Evolutionary conservation across 2,797 vertebrate species (phyloP), one percentile per base, ranked within the genome.

Genomic region (Pterois miles): DNA sequence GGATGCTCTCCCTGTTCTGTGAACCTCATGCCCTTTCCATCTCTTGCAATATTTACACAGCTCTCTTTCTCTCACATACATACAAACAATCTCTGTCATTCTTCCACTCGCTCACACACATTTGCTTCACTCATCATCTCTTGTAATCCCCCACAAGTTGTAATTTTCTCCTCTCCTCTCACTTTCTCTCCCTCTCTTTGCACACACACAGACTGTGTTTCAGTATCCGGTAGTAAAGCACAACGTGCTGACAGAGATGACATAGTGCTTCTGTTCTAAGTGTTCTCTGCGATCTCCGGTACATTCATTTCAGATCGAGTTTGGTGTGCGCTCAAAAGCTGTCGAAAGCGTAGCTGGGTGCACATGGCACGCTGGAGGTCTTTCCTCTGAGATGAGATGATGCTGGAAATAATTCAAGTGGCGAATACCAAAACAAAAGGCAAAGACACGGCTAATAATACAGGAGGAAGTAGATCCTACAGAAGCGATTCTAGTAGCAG

Each of bases 161-260:
- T 6, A 14, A 12, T 36, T 16, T 31, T 82, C 71, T 57, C 29
- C n/a, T 59, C 16, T 33, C 2, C 22, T 75, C 62, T 71, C 46
- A 8, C 29, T 13, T 10, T 59, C 16, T 36, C n/a, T 54, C 25
- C 6, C 14, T 4, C 18, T 9, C 36, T 18, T 27, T 12, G 29
- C n/a, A 12, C 22, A 66, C 11, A 57, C 38, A 40, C 48, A 56
- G 3, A 65, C 11, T 25, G 52, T 34, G 14, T 69, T 81, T 70
- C 3, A 27, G 33, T 50, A 62, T 80, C 16, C 36, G n/a, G 65
- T 56, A 29, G 33, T 54, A 69, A 67, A 76, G 70, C 60, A 46
- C 36, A 69, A 74, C 83, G 33, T 38, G 76, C 38, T 74, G 71
- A 77, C 36, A 54, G 22, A 54, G 54, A 83, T 77, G 54, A 81